Evolutionary conservation across 2,797 vertebrate species (phyloP).

Genomic region (Micropoecilia bifurca): DNA sequence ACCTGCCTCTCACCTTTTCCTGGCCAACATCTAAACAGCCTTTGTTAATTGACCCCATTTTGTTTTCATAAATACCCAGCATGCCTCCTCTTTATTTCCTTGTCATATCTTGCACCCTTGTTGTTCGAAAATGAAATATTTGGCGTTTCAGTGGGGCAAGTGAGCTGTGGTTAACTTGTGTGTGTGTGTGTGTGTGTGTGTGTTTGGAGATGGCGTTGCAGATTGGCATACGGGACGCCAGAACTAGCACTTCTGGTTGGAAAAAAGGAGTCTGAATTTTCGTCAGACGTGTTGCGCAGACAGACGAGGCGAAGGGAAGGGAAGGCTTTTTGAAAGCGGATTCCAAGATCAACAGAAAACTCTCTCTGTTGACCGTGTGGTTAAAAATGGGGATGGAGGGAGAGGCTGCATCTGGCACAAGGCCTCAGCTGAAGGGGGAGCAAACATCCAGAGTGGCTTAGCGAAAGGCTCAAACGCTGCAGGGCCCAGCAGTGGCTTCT

Average conservation of each 20-base stretch:
- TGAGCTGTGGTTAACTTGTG: conserved; percentile 26
- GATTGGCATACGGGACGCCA: conserved; percentile 54
- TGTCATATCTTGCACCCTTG: conserved; percentile 37
- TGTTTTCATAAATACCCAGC: conserved; percentile 72
- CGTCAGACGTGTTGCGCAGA: conserved; percentile 65
- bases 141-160: conserved; percentile 53
- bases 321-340: conserved; percentile 69
- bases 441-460: neutral
- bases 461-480: neutral
- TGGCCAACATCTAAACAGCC: conserved; percentile 62
- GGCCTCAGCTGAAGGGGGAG: conserved; percentile 55
- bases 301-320: conserved; percentile 70
- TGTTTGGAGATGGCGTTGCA: conserved; percentile 24
- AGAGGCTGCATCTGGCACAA: conserved; percentile 64
- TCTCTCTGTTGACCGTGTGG: conserved; percentile 72
- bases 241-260: conserved; percentile 77
- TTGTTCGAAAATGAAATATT: conserved; percentile 66
- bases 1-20: conserved; percentile 82
- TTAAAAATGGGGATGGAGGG: conserved; percentile 73
- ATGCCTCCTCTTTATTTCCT: conserved; percentile 25
- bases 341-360: conserved; percentile 80
- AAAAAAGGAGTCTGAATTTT: conserved; percentile 74
- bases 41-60: conserved; percentile 66
- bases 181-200: conserved; percentile 5
- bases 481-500: neutral